Conservation (phyloP, 2,113 vertebrate genomes). For the Tupaia chinensis region DNA sequence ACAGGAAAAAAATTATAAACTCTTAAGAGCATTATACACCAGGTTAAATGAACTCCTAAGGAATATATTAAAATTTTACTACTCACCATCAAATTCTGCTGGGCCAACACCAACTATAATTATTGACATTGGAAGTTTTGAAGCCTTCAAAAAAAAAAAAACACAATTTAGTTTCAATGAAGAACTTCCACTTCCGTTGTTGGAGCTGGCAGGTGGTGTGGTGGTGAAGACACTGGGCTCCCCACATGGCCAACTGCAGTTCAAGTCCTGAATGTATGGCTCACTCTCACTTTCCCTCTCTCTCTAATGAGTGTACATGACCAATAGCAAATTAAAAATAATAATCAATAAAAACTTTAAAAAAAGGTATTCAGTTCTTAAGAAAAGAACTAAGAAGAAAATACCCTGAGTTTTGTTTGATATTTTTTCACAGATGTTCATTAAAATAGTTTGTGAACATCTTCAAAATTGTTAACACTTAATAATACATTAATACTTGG, state of each 20-base stretch:
- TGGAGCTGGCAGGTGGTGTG: too few species aligned
- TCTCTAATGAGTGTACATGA: too few species aligned
- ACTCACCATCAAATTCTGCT: conserved; percentile 96
- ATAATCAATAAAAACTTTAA: too few species aligned
- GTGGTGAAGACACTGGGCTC: too few species aligned
- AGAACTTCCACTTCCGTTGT: not conserved
- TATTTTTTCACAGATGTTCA: conserved; percentile 3
- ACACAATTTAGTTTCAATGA: conserved; percentile 61
- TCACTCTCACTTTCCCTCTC: too few species aligned
- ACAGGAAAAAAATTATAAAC: not conserved
- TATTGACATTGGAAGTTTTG: conserved; percentile 96
- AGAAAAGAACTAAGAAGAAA: conserved; percentile 13
- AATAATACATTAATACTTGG: not conserved
- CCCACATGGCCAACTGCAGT: too few species aligned
- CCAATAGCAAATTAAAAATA: too few species aligned
- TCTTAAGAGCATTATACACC: not conserved
- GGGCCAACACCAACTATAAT: conserved; percentile 97
- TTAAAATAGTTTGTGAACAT: not conserved
- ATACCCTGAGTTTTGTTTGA: not conserved
- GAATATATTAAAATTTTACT: not conserved
- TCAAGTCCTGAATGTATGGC: too few species aligned
- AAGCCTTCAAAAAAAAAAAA: conserved; percentile 88
- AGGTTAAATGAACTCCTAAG: not conserved
- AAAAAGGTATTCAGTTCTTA: not conserved
- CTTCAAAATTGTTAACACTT: not conserved